Evolutionary conservation across 1,140 invertebrate genomes (phyloP).

Genomic region (Pararge aegeria): DNA sequence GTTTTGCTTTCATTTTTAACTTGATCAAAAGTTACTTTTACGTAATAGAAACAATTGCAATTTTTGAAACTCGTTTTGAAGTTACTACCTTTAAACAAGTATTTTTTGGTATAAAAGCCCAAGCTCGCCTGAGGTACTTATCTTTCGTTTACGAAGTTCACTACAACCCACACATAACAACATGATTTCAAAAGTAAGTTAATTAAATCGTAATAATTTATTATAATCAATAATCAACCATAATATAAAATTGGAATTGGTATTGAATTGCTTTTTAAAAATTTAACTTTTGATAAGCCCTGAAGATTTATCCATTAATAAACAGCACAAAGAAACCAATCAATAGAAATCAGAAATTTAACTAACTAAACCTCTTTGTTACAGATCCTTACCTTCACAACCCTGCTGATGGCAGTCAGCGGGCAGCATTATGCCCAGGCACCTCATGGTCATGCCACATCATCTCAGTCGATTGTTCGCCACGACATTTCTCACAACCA

Average conservation of each 20-base stretch:
- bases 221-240: no score
- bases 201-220: background rate
- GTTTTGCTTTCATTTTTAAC: conserved; percentile 3
- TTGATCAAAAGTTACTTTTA: background rate
- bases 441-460: conserved; percentile 38
- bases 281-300: no score
- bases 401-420: conserved; percentile 10
- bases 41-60: background rate
- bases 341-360: no score
- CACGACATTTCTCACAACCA: conserved; percentile 37
- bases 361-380: background rate
- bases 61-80: background rate
- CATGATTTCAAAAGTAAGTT: conserved; percentile 6
- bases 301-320: no score
- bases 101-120: background rate
- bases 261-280: no score
- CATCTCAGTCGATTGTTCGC: conserved; percentile 49
- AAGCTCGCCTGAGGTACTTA: background rate
- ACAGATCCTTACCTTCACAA: conserved; percentile 12
- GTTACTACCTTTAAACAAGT: background rate
- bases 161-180: background rate
- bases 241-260: no score
- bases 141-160: conserved; percentile 10
- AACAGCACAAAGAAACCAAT: no score
- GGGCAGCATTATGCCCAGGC: conserved; percentile 22